phyloP scores from a whole-genome alignment of 2,797 vertebrate species.

The Gymnocypris eckloni region DNA sequence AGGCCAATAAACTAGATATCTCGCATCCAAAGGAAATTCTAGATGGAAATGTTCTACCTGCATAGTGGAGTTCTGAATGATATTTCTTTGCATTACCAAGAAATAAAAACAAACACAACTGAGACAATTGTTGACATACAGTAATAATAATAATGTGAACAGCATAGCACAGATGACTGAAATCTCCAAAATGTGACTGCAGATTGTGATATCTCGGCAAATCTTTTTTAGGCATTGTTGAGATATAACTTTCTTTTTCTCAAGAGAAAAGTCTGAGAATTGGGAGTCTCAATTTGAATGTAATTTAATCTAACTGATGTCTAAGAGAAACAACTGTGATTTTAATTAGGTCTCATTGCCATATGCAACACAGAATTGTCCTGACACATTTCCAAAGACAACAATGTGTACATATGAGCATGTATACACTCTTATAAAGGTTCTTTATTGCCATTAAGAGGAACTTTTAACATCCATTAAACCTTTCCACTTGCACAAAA shows the following conservation, averaged over 20 bases:
- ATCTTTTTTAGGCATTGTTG: background rate
- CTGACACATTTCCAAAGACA: conserved; percentile 16
- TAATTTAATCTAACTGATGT: background rate
- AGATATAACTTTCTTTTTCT: background rate
- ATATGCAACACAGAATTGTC: background rate
- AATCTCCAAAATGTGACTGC: background rate
- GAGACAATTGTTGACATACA: background rate
- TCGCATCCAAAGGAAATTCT: background rate
- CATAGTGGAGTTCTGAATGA: background rate
- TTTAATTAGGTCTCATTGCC: background rate
- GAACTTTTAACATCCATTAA: background rate
- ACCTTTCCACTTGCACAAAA: background rate
- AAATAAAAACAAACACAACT: background rate
- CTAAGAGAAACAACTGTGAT: conserved; percentile 1
- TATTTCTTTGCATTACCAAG: background rate
- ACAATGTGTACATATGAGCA: background rate
- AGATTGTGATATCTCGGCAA: background rate
- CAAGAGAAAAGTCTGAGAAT: background rate
- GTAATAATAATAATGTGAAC: background rate
- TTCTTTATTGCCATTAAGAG: background rate
- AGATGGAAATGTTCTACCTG: background rate
- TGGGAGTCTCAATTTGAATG: background rate
- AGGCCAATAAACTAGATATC: background rate
- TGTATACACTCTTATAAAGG: background rate
- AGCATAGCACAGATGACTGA: background rate